These are phyloP conservation scores for Ceratosolen fusciceps DNA, from an alignment of 1,140 invertebrate genomes.

Conservation along the genomic window DNA sequence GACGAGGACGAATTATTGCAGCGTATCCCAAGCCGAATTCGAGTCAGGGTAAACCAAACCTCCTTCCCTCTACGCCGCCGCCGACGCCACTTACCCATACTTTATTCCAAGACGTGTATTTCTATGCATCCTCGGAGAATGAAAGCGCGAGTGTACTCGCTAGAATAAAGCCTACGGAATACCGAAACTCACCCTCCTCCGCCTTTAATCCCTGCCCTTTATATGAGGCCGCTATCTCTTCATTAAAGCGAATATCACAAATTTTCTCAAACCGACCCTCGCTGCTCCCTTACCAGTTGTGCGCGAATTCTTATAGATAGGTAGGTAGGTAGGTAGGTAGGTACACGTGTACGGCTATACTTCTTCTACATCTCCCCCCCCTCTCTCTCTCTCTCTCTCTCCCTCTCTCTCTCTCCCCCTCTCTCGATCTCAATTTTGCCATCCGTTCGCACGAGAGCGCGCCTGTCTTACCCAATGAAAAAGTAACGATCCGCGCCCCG, in stretches of 20 bases:
- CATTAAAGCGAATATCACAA: slow-evolving; percentile 34
- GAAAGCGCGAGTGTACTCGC: not conserved
- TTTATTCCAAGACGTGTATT: slow-evolving; percentile 20
- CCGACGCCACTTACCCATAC: not conserved
- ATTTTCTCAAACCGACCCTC: slow-evolving; percentile 25
- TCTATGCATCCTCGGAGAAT: slow-evolving; percentile 10
- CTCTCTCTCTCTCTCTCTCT: not conserved
- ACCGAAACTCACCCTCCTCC: not conserved
- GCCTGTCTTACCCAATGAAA: slow-evolving; percentile 19
- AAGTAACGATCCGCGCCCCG: slow-evolving; percentile 4
- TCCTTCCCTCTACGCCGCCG: not conserved
- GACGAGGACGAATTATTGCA: slow-evolving; percentile 4
- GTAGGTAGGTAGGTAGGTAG: no score
- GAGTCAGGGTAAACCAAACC: not conserved
- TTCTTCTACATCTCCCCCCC: not conserved
- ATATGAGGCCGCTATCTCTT: slow-evolving; percentile 40
- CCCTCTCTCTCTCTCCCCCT: not conserved
- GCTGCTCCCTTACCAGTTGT: not conserved
- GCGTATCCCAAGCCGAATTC: not conserved
- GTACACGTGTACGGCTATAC: no score
- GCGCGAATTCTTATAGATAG: no score
- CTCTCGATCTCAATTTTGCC: slow-evolving; percentile 7
- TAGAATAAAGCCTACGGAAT: slow-evolving; percentile 38
- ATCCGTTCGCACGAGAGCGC: slow-evolving; percentile 6
- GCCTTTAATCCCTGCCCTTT: slow-evolving; percentile 37